Evolutionary conservation across 2,888 invertebrate genomes (phyloP), one percentile per base, ranked within the genome.

Genomic region (Smittia sp.): DNA sequence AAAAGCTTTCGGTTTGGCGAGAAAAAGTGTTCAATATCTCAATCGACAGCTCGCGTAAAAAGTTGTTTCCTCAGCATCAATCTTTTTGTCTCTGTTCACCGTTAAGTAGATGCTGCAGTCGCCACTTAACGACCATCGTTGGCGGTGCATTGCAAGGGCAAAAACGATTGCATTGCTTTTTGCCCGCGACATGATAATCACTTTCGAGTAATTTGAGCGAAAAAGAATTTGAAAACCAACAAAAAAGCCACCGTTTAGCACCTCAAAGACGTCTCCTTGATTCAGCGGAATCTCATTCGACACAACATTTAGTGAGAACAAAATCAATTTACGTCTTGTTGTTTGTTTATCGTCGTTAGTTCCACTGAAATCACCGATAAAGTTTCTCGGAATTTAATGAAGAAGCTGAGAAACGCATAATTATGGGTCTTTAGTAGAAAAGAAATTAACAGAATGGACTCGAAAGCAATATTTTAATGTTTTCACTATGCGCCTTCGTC

Each of bases 361-460:
- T 3, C 3, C 32, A 32, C 9, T 32, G n/a, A 32, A 32, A 32
- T 3, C 46, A 46, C n/a, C 15, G 11, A 46, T 46, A 11, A 46
- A n/a, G 11, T 46, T 46, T 46, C 7, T 9, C 11, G 38, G 11
- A 38, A 38, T 9, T 38, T 11, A 38, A 38, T 38, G 38, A 46
- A 46, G 46, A 46, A 46, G 46, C 46, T 46, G 46, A 46, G 11
- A 11, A 46, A n/a, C 46, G 15, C 46, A 46, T 46, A 46, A 46
- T 46, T 15, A 46, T n/a, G 15, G 15, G 46, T 46, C 15, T 46
- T 46, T 46, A 46, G 46, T 46, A 46, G 46, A 46, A 15, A 15
- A 46, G 46, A 11, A 46, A 46, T 46, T 46, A 46, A 46, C 46
- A 46, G n/a, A 46, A 46, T n/a, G 46, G n/a, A n/a, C 46, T 46